phyloP scores from a whole-genome alignment of 2,113 vertebrate species.

The Pollachius pollachius region DNA sequence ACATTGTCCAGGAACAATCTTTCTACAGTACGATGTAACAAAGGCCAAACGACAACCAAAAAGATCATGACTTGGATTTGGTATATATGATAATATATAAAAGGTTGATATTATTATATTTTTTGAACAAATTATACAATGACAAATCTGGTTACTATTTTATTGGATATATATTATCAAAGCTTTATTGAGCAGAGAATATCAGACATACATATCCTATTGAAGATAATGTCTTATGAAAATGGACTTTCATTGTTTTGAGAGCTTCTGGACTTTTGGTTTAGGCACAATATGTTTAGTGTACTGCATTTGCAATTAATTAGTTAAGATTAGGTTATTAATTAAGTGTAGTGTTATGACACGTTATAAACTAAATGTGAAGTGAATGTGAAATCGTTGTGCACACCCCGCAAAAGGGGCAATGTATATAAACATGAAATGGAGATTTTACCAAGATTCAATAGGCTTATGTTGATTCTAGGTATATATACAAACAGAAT shows the following conservation, averaged over 20 bases:
- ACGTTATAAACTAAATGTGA: slow-evolving; percentile 1
- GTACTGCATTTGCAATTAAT: background rate
- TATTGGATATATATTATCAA: background rate
- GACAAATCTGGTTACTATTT: background rate
- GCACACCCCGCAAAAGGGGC: background rate
- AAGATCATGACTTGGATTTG: background rate
- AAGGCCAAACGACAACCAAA: background rate
- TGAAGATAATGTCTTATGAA: too few species aligned
- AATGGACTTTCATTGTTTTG: too few species aligned
- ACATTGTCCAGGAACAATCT: background rate
- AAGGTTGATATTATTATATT: background rate
- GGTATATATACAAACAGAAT: background rate
- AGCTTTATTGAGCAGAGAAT: too few species aligned
- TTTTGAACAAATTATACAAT: background rate
- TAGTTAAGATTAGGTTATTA: background rate
- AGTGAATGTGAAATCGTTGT: background rate
- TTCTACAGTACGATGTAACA: background rate
- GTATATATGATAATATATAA: background rate
- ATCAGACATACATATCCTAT: too few species aligned
- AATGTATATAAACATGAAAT: slow-evolving; percentile 1
- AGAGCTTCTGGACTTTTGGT: too few species aligned
- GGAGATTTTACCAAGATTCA: background rate
- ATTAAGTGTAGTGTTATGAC: background rate
- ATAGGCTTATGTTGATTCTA: background rate
- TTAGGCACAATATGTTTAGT: background rate